Percentiles rank a stretch among this genome's conserved stretches.
These are phyloP conservation scores for Bothrops jararaca DNA, from an alignment of 2,113 vertebrate species.

Conservation along the genomic window DNA sequence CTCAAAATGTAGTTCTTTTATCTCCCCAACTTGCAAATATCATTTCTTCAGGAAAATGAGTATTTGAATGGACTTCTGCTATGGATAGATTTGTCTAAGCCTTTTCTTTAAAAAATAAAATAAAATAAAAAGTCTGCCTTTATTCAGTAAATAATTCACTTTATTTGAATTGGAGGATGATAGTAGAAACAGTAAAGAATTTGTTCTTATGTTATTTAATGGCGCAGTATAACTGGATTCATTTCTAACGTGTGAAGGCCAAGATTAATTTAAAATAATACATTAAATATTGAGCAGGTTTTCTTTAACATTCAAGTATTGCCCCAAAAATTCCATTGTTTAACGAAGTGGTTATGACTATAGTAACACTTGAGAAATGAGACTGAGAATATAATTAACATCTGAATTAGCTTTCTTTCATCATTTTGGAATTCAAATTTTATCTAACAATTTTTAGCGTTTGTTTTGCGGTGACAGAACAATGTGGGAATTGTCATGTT, in stretches of 20 bases:
- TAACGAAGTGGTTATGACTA: neutral
- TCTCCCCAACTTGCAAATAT: neutral
- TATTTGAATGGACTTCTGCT: neutral
- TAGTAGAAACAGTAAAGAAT: neutral
- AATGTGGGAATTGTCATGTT: slow-evolving; percentile 29
- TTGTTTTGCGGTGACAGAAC: slow-evolving; percentile 13
- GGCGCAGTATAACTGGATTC: neutral
- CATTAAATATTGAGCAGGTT: neutral
- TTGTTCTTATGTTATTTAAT: neutral
- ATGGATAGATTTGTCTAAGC: neutral
- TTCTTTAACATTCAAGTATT: neutral
- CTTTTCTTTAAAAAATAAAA: neutral
- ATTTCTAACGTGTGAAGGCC: slow-evolving; percentile 5
- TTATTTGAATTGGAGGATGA: neutral
- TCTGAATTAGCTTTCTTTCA: neutral
- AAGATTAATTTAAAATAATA: slow-evolving; percentile 14
- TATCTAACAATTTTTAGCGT: slow-evolving; percentile 9
- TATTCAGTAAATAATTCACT: neutral
- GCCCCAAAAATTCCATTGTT: neutral
- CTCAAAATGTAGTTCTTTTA: neutral
- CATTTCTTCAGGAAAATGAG: neutral
- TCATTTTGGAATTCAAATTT: neutral
- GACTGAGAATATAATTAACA: neutral
- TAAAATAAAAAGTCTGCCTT: neutral
- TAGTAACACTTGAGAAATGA: neutral